Evolutionary conservation across 2,797 vertebrate species (phyloP).

Genomic region (Pygocentrus nattereri): DNA sequence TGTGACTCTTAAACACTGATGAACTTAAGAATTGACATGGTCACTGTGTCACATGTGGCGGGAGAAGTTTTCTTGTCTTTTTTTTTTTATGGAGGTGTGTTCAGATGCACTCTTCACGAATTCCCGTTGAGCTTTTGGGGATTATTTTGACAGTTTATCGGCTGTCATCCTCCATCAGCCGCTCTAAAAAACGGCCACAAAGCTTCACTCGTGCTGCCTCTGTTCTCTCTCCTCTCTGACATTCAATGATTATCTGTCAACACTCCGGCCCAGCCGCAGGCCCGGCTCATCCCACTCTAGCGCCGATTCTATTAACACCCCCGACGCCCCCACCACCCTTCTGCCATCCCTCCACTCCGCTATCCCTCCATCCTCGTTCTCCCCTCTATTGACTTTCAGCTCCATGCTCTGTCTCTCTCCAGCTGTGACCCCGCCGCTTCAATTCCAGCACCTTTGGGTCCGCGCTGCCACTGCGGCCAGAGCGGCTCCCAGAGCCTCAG

Average conservation of each 20-base stretch:
- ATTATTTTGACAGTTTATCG: constrained; percentile 58
- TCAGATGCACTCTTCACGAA: neutral
- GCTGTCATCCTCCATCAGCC: constrained; percentile 56
- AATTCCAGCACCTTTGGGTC: constrained; percentile 67
- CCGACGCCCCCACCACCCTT: constrained; percentile 48
- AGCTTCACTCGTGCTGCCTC: constrained; percentile 38
- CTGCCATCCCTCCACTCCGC: constrained; percentile 31
- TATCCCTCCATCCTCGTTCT: constrained; percentile 29
- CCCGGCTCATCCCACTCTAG: constrained; percentile 65
- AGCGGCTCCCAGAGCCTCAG: constrained; percentile 63
- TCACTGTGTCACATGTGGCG: too few relatives aligned
- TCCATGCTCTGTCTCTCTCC: constrained; percentile 57
- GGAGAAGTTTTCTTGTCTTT: neutral
- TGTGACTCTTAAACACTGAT: too few relatives aligned
- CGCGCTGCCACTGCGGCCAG: constrained; percentile 57
- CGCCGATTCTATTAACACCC: constrained; percentile 71
- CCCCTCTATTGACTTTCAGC: constrained; percentile 68
- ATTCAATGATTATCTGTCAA: constrained; percentile 72
- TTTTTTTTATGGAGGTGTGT: neutral
- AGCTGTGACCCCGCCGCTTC: too few relatives aligned
- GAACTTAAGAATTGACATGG: too few relatives aligned
- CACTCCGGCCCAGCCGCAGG: constrained; percentile 51
- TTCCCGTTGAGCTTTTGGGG: constrained; percentile 39
- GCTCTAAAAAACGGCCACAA: constrained; percentile 56
- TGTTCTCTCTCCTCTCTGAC: constrained; percentile 61